These are phyloP conservation scores for Anisognathus igniventris DNA, from an alignment of 2,797 vertebrate genomes.

Conservation along the genomic window DNA sequence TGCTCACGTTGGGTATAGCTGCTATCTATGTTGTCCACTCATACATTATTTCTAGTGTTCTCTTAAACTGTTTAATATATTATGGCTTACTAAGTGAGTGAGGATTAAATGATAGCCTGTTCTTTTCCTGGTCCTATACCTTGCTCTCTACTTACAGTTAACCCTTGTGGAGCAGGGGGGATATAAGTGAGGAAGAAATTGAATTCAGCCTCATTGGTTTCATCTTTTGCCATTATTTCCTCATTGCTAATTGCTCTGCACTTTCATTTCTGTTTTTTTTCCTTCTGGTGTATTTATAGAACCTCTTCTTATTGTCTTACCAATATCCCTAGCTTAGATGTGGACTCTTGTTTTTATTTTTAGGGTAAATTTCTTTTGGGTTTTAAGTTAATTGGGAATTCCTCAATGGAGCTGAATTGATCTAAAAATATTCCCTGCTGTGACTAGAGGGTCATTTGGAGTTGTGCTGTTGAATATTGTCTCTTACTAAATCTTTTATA, in stretches of 20 bases:
- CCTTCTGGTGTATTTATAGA: not conserved
- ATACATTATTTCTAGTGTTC: slow-evolving; percentile 14
- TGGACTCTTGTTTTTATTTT: not conserved
- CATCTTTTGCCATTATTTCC: not conserved
- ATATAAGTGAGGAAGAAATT: not conserved
- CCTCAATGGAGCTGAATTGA: not conserved
- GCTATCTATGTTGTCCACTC: not conserved
- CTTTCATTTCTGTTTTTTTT: not conserved
- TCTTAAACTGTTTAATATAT: slow-evolving; percentile 31
- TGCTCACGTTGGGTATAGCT: not conserved
- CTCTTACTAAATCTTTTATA: not conserved
- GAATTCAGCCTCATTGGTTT: not conserved
- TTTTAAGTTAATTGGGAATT: not conserved
- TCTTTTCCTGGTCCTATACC: not conserved
- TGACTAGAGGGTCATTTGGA: not conserved
- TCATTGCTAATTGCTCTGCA: not conserved
- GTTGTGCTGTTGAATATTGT: not conserved
- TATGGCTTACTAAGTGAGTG: not conserved
- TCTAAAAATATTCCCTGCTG: not conserved
- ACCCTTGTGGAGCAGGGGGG: not conserved
- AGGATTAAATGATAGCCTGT: not conserved
- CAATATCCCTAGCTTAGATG: not conserved
- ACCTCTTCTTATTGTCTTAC: not conserved
- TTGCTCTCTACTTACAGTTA: not conserved
- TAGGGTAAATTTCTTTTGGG: not conserved